phyloP scores from a whole-genome alignment of 2,888 invertebrate genomes.

The Acrobasis repandana region DNA sequence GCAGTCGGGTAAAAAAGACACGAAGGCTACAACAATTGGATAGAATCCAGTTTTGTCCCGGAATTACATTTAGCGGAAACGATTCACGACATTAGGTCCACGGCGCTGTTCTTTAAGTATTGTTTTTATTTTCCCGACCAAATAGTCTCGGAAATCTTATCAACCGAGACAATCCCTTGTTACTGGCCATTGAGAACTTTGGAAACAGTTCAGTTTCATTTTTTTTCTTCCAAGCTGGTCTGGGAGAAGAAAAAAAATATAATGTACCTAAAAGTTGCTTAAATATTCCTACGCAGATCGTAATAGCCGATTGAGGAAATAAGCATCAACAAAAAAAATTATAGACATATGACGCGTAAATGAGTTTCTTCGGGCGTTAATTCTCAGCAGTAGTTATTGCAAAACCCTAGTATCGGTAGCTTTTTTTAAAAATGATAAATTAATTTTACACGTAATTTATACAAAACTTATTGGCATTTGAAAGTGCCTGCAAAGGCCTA shows the following conservation, averaged over 20 bases:
- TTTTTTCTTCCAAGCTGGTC: background rate
- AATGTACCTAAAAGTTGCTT: no score
- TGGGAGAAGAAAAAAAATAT: no score
- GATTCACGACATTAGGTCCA: conserved; percentile 19
- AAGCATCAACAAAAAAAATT: no score
- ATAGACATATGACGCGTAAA: no score
- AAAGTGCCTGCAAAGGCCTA: no score
- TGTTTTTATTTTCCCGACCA: conserved; percentile 17
- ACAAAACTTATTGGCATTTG: no score
- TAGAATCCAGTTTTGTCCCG: conserved; percentile 9
- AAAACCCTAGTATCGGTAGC: no score
- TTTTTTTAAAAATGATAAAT: no score
- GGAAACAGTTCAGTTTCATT: background rate
- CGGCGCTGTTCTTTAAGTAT: conserved; percentile 16
- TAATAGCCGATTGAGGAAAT: background rate
- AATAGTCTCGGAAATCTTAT: conserved; percentile 21
- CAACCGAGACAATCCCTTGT: conserved; percentile 24
- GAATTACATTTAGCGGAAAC: conserved; percentile 16
- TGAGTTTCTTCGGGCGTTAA: no score
- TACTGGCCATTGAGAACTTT: conserved; percentile 7
- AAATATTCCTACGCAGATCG: no score
- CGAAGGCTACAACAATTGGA: background rate
- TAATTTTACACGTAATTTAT: no score
- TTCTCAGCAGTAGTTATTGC: no score
- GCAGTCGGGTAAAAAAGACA: background rate